These are phyloP conservation scores for Tipula lateralis DNA, from an alignment of 2,888 invertebrate species.

Conservation along the genomic window DNA sequence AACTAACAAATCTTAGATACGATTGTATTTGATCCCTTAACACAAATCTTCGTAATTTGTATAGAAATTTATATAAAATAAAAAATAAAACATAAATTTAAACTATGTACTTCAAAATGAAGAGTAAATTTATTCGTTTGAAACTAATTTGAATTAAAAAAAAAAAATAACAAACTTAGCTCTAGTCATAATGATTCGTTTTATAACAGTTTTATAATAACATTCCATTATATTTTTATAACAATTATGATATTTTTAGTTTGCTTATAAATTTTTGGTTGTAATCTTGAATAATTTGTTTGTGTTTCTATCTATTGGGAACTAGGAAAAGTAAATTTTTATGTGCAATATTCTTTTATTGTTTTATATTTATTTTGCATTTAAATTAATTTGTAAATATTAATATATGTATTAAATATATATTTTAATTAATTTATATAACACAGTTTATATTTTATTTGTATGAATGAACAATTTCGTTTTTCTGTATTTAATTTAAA, in stretches of 20 bases:
- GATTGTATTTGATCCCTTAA: not conserved
- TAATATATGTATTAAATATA: too few relatives aligned
- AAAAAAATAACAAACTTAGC: not conserved
- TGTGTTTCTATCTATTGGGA: not conserved
- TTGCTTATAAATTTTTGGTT: not conserved
- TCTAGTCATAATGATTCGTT: not conserved
- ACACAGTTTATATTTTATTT: not conserved
- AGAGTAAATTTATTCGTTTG: not conserved
- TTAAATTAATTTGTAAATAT: slow-evolving; percentile 24
- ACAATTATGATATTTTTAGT: not conserved
- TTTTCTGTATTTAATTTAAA: not conserved
- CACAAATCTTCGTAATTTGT: not conserved
- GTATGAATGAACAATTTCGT: not conserved
- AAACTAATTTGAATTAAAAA: not conserved
- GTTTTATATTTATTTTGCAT: not conserved
- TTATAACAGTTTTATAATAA: not conserved
- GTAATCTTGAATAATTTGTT: not conserved
- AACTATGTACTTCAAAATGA: not conserved
- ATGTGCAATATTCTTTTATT: not conserved
- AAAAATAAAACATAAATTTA: not conserved
- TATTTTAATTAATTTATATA: not conserved
- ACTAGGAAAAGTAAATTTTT: not conserved
- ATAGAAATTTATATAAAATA: not conserved
- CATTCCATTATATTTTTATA: not conserved
- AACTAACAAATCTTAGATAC: not conserved